Evolutionary conservation across 2,113 vertebrate genomes (phyloP), one percentile per base, ranked within the genome.

Genomic region (Cygnus atratus): DNA sequence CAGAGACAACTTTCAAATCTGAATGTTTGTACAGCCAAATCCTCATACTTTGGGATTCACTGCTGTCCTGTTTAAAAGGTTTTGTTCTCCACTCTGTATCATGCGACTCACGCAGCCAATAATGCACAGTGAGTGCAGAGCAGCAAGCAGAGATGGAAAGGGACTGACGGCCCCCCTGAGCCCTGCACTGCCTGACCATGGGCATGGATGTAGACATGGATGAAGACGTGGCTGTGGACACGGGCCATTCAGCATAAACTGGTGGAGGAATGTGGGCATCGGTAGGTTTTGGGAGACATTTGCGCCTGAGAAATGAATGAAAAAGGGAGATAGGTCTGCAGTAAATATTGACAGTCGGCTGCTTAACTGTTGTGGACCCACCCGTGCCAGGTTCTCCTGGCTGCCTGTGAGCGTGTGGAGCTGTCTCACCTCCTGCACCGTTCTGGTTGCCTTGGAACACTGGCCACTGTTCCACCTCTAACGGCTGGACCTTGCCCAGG

Each of bases 41-140:
- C 31, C 59, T 55, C 44, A 12, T 24, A 13, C 43, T 66, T 39
- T 13, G 44, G 24, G 52, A 20, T 44, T 44, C 3, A 3, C 35
- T 62, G 15, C 6, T 74, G 25, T n/a, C 7, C 25, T 74, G 0
- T 66, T 62, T 15, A 3, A 24, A 22, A 13, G 52, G 5, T 33
- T 33, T n/a, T 17, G 11, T 65, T 70, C 33, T 55, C 11, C 54
- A 15, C 0, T 41, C n/a, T 31, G 52, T 25, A 3, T 8, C 1
- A 1, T 50, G 2, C 7, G 41, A 21, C 6, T 75, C 7, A 2
- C 1, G 13, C 25, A 41, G 37, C 18, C 28, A 13, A 0, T 8
- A 33, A 12, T 8, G 16, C 33, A 2, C 1, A 2, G 57, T 12
- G 70, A n/a, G 24, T 5, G 16, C 37, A 1, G 15, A 48, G 62